These are phyloP conservation scores for Beris chalybata DNA, from an alignment of 2,888 invertebrate genomes.

Conservation along the genomic window DNA sequence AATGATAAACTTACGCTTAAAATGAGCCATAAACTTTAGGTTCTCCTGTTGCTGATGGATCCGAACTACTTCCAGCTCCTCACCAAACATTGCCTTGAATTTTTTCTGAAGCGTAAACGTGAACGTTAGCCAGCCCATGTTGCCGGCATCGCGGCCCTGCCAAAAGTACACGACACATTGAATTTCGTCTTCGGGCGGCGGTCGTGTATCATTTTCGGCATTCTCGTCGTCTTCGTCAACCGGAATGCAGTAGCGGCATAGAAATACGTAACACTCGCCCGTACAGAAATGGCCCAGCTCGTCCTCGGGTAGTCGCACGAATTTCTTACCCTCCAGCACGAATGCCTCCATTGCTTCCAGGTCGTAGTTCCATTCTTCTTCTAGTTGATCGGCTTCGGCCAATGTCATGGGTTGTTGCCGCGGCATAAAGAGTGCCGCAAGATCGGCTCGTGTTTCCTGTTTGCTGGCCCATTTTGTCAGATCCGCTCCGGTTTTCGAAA, in stretches of 20 bases:
- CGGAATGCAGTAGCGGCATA: slow-evolving; percentile 93
- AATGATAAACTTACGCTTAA: slow-evolving; percentile 91
- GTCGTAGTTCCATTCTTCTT: slow-evolving; percentile 98
- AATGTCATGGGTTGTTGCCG: slow-evolving; percentile 86
- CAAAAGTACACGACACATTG: slow-evolving; percentile 99
- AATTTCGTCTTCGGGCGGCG: slow-evolving; percentile 58
- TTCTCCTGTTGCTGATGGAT: slow-evolving; percentile 99
- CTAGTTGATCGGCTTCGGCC: slow-evolving; percentile 82
- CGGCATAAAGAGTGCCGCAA: slow-evolving; percentile 93
- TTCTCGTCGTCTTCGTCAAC: slow-evolving; percentile 66
- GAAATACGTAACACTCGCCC: slow-evolving; percentile 95
- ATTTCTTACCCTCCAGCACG: slow-evolving; percentile 94
- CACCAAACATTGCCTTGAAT: slow-evolving; percentile 84
- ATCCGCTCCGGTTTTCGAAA: slow-evolving; percentile 94
- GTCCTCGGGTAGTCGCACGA: slow-evolving; percentile 93
- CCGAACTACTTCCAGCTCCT: slow-evolving; percentile 90
- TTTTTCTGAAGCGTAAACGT: slow-evolving; percentile 94
- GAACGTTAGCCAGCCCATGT: slow-evolving; percentile 99
- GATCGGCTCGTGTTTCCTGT: slow-evolving; percentile 89
- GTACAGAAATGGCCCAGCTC: slow-evolving; percentile 91
- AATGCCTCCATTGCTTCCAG: slow-evolving; percentile 97
- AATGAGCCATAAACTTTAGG: slow-evolving; percentile 97
- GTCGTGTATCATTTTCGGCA: slow-evolving; percentile 50
- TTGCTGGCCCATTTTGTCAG: slow-evolving; percentile 87
- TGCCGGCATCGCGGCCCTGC: slow-evolving; percentile 96